Evolutionary conservation across 1,140 invertebrate species (phyloP).

Genomic region (Dendrolimus kikuchii): DNA sequence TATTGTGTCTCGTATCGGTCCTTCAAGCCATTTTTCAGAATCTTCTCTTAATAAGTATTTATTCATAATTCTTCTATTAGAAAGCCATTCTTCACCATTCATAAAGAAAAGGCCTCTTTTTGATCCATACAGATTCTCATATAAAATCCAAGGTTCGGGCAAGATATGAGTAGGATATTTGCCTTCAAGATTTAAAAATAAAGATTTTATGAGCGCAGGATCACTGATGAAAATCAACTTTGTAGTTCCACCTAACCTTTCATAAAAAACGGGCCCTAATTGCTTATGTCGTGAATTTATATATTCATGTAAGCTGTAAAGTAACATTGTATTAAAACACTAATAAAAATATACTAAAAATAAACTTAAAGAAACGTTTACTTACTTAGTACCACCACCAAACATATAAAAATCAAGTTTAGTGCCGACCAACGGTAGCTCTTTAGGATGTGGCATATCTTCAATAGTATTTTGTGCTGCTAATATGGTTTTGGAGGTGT

Average conservation of each 20-base stretch:
- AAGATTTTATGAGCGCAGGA: constrained; percentile 77
- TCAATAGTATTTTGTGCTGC: constrained; percentile 13
- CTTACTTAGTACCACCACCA: constrained; percentile 48
- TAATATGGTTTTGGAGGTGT: no score
- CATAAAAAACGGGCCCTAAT: constrained; percentile 83
- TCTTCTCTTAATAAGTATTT: constrained; percentile 77
- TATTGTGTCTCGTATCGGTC: constrained; percentile 70
- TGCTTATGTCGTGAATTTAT: constrained; percentile 80
- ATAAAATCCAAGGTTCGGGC: constrained; percentile 87
- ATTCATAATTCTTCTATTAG: constrained; percentile 80
- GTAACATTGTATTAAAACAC: background rate
- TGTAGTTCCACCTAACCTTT: constrained; percentile 76
- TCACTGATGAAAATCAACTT: constrained; percentile 82
- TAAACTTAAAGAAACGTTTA: constrained; percentile 2
- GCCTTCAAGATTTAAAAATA: constrained; percentile 83
- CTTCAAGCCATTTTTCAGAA: constrained; percentile 56
- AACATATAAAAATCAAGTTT: constrained; percentile 41
- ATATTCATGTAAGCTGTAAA: constrained; percentile 75
- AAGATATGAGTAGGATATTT: constrained; percentile 84
- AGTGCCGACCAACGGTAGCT: constrained; percentile 46
- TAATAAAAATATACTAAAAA: background rate
- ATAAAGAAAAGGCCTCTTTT: constrained; percentile 90
- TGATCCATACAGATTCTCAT: constrained; percentile 80
- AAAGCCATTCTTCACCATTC: constrained; percentile 86
- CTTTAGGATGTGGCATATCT: constrained; percentile 39